These are phyloP conservation scores for Campoplex capitator DNA, from an alignment of 2,888 invertebrate species.

Conservation along the genomic window DNA sequence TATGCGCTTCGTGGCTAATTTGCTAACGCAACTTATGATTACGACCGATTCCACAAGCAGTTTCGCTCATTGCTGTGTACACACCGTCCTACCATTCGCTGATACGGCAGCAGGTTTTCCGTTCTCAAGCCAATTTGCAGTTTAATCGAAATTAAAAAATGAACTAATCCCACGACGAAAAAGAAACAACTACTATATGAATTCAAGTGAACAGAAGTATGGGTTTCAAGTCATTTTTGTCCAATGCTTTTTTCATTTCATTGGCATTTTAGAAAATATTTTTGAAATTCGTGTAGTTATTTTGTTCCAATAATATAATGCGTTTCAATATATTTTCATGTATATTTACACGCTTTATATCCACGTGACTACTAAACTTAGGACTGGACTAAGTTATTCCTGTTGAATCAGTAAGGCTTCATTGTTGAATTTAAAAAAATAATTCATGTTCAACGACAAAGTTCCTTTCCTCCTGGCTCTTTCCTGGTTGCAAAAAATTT, in stretches of 20 bases:
- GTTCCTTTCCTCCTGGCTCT: too few species aligned
- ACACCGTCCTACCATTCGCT: slow-evolving; percentile 51
- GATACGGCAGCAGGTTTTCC: slow-evolving; percentile 36
- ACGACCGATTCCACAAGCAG: slow-evolving; percentile 56
- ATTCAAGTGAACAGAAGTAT: neutral
- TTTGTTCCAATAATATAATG: too few species aligned
- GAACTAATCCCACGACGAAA: neutral
- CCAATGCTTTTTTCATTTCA: neutral
- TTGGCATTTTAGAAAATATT: neutral
- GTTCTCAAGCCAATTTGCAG: slow-evolving; percentile 40
- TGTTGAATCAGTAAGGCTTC: too few species aligned
- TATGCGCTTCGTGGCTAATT: slow-evolving; percentile 63
- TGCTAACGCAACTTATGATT: slow-evolving; percentile 66
- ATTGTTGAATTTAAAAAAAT: too few species aligned
- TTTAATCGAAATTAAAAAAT: slow-evolving; percentile 6
- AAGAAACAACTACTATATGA: slow-evolving; percentile 2
- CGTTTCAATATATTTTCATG: too few species aligned
- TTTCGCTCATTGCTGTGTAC: slow-evolving; percentile 59
- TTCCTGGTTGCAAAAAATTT: neutral
- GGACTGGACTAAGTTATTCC: neutral
- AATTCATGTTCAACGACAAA: too few species aligned
- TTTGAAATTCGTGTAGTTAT: neutral
- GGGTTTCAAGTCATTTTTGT: neutral
- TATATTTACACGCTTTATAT: too few species aligned
- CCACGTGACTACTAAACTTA: neutral